Evolutionary conservation across 2,888 invertebrate genomes (phyloP), one percentile per base, ranked within the genome.

Genomic region (Euphydryas editha): DNA sequence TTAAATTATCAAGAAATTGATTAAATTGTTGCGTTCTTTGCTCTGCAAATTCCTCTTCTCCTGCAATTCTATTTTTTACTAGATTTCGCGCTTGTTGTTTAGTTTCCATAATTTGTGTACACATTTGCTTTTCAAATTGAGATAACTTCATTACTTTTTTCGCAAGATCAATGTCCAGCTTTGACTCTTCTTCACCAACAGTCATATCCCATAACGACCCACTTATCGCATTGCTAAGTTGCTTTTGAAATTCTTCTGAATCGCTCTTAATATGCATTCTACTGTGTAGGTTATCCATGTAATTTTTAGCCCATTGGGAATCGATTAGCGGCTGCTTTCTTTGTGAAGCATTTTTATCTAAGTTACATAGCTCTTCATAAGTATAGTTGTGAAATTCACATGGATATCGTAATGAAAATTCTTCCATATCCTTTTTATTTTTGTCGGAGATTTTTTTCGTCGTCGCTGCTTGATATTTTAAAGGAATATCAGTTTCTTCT

Each of bases 101-200:
- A 0, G 95, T 93, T 79, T 95, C 94, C 82, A 93, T 93, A 66
- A 95, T 84, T 83, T 95, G 94, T 44, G 93, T 93, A 56, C 94
- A 90, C 87, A 95, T 94, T 81, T 94, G 94, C 78, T 95, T 95
- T 76, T 95, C 95, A 79, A 94, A 95, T 54, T 93, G 88, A 0
- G 95, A 94, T 68, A 95, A 90, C 75, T 94, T 94, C 79, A 95
- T 81, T 5, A 95, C 90, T 74, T 94, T 94, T 64, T 89, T 89
- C 0, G 93, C 92, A 13, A 95, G 83, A 15, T 90, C 85, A 51
- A 84, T 83, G 70, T 94, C 93, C 30, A 93, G 81, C 70, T 89
- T 88, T 11, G 80, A 78, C 75, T 94, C 94, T 81, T 94, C 93
- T 76, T 93, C 91, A 20, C 83, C 82, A 47, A 93, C 78, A 24